Percentiles rank a stretch among this genome's conserved stretches.
These are phyloP conservation scores for Hesperia comma DNA, from an alignment of 2,888 invertebrate species.

Conservation along the genomic window DNA sequence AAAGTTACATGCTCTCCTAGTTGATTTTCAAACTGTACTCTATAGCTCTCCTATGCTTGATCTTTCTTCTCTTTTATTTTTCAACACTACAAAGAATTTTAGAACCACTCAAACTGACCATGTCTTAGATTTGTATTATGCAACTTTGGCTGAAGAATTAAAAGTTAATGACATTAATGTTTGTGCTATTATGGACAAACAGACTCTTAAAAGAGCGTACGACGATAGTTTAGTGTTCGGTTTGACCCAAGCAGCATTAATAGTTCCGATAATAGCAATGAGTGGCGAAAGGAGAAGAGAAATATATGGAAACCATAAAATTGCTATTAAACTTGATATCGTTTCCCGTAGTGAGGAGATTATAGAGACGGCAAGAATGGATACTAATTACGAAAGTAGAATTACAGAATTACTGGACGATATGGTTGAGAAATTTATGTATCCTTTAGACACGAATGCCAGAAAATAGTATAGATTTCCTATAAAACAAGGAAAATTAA, in stretches of 20 bases:
- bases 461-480: no score
- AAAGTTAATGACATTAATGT: slow-evolving; percentile 55
- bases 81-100: slow-evolving; percentile 76
- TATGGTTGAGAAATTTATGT: slow-evolving; percentile 75
- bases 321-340: slow-evolving; percentile 51
- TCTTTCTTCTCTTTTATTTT: slow-evolving; percentile 79
- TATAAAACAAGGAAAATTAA: not conserved
- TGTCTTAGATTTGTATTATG: slow-evolving; percentile 83
- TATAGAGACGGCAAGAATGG: slow-evolving; percentile 58
- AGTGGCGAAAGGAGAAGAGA: slow-evolving; percentile 53
- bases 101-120: slow-evolving; percentile 68
- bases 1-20: slow-evolving; percentile 77
- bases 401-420: slow-evolving; percentile 82
- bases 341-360: slow-evolving; percentile 65
- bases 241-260: slow-evolving; percentile 67
- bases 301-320: slow-evolving; percentile 59
- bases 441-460: not conserved
- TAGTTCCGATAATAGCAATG: slow-evolving; percentile 65
- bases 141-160: slow-evolving; percentile 70
- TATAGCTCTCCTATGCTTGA: slow-evolving; percentile 88
- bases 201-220: slow-evolving; percentile 53
- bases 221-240: slow-evolving; percentile 64
- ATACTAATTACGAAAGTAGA: slow-evolving; percentile 63
- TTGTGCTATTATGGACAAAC: slow-evolving; percentile 52
- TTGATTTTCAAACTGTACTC: slow-evolving; percentile 88